Conservation (phyloP, 1,140 invertebrate species). For the Phenacoccus solenopsis region DNA sequence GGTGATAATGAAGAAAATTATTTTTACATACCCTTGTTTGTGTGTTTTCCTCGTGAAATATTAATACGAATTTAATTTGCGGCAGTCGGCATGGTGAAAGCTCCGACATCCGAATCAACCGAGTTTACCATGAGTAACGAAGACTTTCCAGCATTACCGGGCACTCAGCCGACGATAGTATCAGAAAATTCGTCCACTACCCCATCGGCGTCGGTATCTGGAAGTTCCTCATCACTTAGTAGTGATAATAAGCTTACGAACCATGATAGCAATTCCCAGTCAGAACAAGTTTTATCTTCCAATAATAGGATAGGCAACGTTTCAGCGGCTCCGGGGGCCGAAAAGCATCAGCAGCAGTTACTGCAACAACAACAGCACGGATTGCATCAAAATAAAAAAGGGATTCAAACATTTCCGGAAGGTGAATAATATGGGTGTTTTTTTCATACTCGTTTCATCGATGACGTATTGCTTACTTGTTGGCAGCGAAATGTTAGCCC, state of each 20-base stretch:
- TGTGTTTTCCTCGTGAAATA: no score
- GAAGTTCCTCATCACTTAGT: slow-evolving; percentile 9
- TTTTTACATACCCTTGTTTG: no score
- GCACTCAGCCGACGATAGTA: slow-evolving; percentile 25
- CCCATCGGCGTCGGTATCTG: slow-evolving; percentile 27
- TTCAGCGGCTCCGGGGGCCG: background rate
- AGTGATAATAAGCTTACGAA: slow-evolving; percentile 14
- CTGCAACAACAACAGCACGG: slow-evolving; percentile 31
- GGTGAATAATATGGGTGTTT: background rate
- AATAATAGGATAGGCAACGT: slow-evolving; percentile 5
- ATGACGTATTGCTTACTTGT: background rate
- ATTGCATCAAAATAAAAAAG: slow-evolving; percentile 43
- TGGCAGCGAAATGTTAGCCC: no score
- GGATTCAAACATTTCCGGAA: slow-evolving; percentile 76
- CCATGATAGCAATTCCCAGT: slow-evolving; percentile 14
- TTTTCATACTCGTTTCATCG: background rate
- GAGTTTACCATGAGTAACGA: slow-evolving; percentile 42
- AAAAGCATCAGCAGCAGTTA: background rate
- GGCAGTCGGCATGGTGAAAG: slow-evolving; percentile 84
- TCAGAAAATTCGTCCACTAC: slow-evolving; percentile 22
- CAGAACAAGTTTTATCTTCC: slow-evolving; percentile 16
- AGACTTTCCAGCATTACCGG: slow-evolving; percentile 91
- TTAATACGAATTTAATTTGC: slow-evolving; percentile 14
- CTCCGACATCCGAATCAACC: slow-evolving; percentile 75
- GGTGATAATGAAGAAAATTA: no score